Conservation (phyloP, 2,113 vertebrate genomes). For the Scomber colias region DNA sequence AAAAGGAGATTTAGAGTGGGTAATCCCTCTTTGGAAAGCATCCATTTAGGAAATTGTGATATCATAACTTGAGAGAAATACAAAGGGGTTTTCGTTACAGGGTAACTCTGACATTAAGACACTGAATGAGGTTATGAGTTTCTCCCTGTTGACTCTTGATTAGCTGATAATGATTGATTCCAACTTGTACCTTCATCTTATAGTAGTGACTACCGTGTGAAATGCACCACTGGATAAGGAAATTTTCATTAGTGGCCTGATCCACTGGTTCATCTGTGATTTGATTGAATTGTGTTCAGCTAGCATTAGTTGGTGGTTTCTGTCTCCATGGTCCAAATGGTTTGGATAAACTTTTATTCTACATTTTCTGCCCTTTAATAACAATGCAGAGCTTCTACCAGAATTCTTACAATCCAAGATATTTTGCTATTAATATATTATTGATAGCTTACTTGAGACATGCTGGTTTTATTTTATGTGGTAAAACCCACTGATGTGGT, state of each 20-base stretch:
- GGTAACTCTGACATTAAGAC: constrained; percentile 19
- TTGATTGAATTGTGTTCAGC: constrained; percentile 37
- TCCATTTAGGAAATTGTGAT: constrained; percentile 66
- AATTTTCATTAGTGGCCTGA: constrained; percentile 30
- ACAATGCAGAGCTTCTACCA: neutral
- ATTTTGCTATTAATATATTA: neutral
- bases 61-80: constrained; percentile 64
- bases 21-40: constrained; percentile 63
- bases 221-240: constrained; percentile 18
- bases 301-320: constrained; percentile 40
- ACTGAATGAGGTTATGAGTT: constrained; percentile 12
- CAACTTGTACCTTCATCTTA: constrained; percentile 20
- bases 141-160: constrained; percentile 43
- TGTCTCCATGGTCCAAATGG: constrained; percentile 29
- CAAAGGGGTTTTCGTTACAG: constrained; percentile 50
- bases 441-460: neutral
- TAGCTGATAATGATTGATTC: constrained; percentile 50
- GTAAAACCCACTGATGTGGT: neutral
- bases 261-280: constrained; percentile 40
- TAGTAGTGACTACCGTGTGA: constrained; percentile 1
- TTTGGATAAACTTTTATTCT: constrained; percentile 25
- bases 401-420: neutral
- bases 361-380: neutral
- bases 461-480: neutral
- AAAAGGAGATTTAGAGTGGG: constrained; percentile 70